Base-by-base conservation (phyloP, 2,797 vertebrate genomes). In the Acanthopagrus latus region DNA sequence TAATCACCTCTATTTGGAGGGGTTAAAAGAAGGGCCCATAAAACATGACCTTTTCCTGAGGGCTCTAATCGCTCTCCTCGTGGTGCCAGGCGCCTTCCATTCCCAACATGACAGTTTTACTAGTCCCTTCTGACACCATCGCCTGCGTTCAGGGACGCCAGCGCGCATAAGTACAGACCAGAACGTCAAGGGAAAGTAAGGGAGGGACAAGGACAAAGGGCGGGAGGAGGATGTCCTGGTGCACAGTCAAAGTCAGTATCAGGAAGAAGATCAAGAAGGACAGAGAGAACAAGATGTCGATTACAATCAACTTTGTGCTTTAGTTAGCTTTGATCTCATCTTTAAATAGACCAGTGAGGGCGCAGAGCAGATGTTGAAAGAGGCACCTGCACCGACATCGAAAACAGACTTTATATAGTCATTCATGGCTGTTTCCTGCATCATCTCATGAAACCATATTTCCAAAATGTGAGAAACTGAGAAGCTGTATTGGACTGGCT, bases 1-100 rank as follows among this genome's bases (percentile, higher is more conserved):
- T 90, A 79, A 90, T 90, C 84, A 80, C 87, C 80, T 86, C 79
- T 89, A 82, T 87, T 89, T 88, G 66, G 59, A 81, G 56, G 67
- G 86, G 84, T 88, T 85, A 83, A 85, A 72, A 74, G 78, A 82
- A 54, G 77, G 58, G 33, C 50, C 60, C 71, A 76, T 89, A 83
- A 88, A 91, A 82, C 71, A 52, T 71, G 84, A 86, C 87, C 88
- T 92, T 86, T 85, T 60, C 41, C 44, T 7, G 2, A 17, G 50
- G 33, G 64, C 47, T 78, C 57, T 81, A 64, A 81, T 81, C 33
- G 20, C 64, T 71, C 27, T 29, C 64, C 55, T 56, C 1, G 7
- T 5, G 59, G 68, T n/a, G 83, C 70, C 48, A 60, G 10, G 50
- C 4, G 11, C 51, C 75, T 81, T 78, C 58, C 71, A 76, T 84